A percentile compares a stretch with the other conserved stretches of the same genome.
Evolutionary conservation across 2,797 vertebrate genomes (phyloP).

Genomic region (Mus spretus): DNA sequence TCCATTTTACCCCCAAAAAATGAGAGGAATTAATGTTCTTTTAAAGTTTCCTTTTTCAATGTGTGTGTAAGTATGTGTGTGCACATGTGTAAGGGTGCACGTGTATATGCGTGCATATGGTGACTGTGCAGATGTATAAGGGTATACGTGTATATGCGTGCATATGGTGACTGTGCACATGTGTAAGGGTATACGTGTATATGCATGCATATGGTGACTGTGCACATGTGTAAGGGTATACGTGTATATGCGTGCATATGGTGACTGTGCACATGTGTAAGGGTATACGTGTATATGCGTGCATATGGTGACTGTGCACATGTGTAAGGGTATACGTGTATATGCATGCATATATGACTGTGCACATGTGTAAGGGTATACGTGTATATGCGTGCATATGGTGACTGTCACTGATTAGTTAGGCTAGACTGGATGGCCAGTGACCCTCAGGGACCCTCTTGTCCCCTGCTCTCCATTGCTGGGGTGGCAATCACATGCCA

Average conservation of each 20-base stretch:
- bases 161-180: not conserved
- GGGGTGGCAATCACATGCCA: not conserved
- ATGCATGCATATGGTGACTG: not conserved
- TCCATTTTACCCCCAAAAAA: conserved; percentile 1
- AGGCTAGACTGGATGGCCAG: not conserved
- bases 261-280: not conserved
- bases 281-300: not conserved
- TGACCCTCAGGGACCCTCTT: not conserved
- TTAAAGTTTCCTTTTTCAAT: conserved; percentile 31
- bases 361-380: not conserved
- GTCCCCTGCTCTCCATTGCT: not conserved
- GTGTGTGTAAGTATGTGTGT: not conserved
- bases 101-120: not conserved
- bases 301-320: not conserved
- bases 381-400: not conserved
- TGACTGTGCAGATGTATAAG: not conserved
- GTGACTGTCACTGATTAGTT: not conserved
- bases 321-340: not conserved
- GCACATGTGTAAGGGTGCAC: not conserved
- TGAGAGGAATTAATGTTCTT: not conserved
- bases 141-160: not conserved
- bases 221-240: not conserved
- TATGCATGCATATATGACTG: not conserved
- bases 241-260: too few species aligned
- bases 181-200: too few species aligned